Evolutionary conservation across 2,797 vertebrate genomes (phyloP).

Genomic region (Falco columbarius): DNA sequence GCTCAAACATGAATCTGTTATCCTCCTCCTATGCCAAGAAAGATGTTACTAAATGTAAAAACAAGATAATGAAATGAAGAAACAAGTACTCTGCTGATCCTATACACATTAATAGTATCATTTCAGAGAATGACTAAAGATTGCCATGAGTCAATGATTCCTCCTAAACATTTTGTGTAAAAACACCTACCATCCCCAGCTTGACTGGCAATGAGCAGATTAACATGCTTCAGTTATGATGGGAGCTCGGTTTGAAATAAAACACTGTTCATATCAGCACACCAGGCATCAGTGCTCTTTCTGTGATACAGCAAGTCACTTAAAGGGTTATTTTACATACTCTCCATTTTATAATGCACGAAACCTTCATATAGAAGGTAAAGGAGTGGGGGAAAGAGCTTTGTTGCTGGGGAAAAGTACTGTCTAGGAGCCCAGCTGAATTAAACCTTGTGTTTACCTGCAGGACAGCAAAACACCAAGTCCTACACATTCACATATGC

Average conservation of each 20-base stretch:
- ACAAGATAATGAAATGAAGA: constrained; percentile 39
- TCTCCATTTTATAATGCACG: neutral
- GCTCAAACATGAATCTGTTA: constrained; percentile 29
- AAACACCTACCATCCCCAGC: constrained; percentile 43
- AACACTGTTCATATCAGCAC: neutral
- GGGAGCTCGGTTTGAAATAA: constrained; percentile 25
- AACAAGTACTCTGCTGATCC: constrained; percentile 37
- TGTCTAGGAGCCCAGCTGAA: neutral
- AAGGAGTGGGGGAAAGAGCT: neutral
- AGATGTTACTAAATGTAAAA: constrained; percentile 29
- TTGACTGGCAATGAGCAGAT: constrained; percentile 54
- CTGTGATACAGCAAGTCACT: neutral
- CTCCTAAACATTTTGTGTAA: constrained; percentile 65
- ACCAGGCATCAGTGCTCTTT: neutral
- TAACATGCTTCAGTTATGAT: constrained; percentile 25
- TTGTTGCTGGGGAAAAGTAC: neutral
- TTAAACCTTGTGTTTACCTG: neutral
- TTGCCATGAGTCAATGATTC: constrained; percentile 55
- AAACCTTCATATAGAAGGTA: neutral
- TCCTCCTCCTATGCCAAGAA: neutral
- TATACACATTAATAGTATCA: constrained; percentile 32
- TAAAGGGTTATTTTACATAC: neutral
- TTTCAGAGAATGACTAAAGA: constrained; percentile 59
- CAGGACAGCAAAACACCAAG: neutral
- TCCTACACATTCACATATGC: neutral